Evolutionary conservation across 2,888 invertebrate genomes (phyloP), one percentile per base, ranked within the genome.

Genomic region (Glyphotaelius pellucidus): DNA sequence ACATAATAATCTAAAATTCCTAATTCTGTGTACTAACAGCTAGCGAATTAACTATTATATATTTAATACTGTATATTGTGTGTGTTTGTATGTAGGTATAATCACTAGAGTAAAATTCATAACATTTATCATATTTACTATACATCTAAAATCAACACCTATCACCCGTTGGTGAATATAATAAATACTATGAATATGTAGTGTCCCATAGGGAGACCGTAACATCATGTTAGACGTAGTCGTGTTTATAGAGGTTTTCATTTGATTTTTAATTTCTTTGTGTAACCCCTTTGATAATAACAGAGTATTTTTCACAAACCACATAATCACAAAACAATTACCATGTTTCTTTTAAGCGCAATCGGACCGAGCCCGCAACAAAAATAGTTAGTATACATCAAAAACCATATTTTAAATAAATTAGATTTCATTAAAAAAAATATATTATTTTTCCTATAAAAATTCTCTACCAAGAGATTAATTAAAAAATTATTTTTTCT

Each of bases 11-110:
- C 25, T 7, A 25, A 1, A 9, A 67, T 1, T 67, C 25, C 25
- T 67, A n/a, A 25, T n/a, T 67, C 2, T 67, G n/a, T 9, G 67
- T 67, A 67, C 67, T n/a, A 7, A 67, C 9, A 2, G 7, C 25
- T 67, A n/a, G 67, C 25, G 9, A 67, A n/a, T 25, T 25, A 19
- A 19, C 3, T 25, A 67, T 25, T 47, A 47, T 47, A 47, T 47
- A 47, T 47, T 47, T 19, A 19, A 52, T 52, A 52, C 25, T 67
- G 67, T 67, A 67, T 67, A 67, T 67, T 9, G 67, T 67, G 67
- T 67, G 67, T 67, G 67, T 67, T 67, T 67, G 67, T 67, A 67
- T 67, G 67, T 67, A 67, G 67, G 67, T 67, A 67, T 67, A 67
- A 67, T 67, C 67, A 67, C 67, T 67, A 67, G 67, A 67, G 67